Evolutionary conservation across 2,113 vertebrate species (phyloP), one percentile per base, ranked within the genome.

Genomic region (Calidris pugnax): DNA sequence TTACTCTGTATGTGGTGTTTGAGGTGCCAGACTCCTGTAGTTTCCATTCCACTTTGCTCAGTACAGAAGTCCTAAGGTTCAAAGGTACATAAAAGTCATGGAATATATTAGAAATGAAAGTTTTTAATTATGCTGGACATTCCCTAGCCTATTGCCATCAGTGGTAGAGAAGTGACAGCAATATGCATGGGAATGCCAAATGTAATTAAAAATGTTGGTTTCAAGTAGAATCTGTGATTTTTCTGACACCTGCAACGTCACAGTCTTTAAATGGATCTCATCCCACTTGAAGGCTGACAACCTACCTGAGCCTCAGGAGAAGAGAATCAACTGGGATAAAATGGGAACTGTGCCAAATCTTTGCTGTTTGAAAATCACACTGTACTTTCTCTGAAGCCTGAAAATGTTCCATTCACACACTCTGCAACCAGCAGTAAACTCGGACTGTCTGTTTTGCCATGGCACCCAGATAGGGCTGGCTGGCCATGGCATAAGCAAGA

Each of bases 41-140:
- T 59, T 95, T 90, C 60, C 80, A 27, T 94, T 73, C 62, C 27
- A 20, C 67, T 95, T 93, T 96, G 43, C 75, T 95, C 74, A 87
- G 74, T 86, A 87, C n/a, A 95, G 94, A 85, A 95, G 24, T 95
- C 67, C 55, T 22, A 57, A 93, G 95, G 71, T 97, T 97, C n/a
- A 56, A 94, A 97, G 79, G 72, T 78, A 62, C 68, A 63, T 82
- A 74, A 92, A 95, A 97, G 96, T 95, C 78, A 78, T 14, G 8
- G 56, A 94, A 78, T 87, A 37, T 85, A 92, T 97, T 96, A 94
- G 87, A 96, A 97, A 96, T 92, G 88, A 95, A 96, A 93, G 80
- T 37, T 95, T 97, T 97, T 97, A 97, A 97, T 98, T 98, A 95
- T 89, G 32, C 94, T 96, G 96, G 96, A 77, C 94, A 82, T 96